Conservation (phyloP, 1,140 invertebrate species). For the Stegodyphus mimosarum region DNA sequence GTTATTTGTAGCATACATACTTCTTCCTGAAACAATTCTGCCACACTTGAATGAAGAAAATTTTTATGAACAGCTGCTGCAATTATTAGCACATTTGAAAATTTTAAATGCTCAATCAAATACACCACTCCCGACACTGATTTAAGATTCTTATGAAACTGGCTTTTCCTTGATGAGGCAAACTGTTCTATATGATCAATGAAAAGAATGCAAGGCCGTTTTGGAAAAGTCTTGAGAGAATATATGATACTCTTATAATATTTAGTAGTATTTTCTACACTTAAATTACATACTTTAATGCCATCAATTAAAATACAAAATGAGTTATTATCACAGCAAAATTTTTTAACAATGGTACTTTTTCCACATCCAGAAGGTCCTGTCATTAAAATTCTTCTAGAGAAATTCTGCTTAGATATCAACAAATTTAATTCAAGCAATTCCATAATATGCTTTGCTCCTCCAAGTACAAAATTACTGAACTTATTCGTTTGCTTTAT, state of each 20-base stretch:
- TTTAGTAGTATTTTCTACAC: not conserved
- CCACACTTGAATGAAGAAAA: not conserved
- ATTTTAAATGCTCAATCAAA: not conserved
- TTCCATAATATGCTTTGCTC: not conserved
- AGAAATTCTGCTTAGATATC: too few relatives aligned
- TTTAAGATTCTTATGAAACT: not conserved
- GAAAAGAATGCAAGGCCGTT: not conserved
- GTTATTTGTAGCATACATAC: too few relatives aligned
- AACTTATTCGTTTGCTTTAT: not conserved
- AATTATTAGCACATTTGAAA: conserved; percentile 33
- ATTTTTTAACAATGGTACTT: conserved; percentile 26
- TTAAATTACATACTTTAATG: not conserved
- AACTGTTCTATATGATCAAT: conserved; percentile 37
- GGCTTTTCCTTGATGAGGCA: not conserved
- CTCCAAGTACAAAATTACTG: not conserved
- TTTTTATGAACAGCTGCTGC: not conserved
- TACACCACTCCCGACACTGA: not conserved
- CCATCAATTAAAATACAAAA: conserved; percentile 22
- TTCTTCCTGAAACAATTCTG: conserved; percentile 12
- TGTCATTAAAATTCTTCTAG: conserved; percentile 12
- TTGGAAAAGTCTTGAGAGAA: not conserved
- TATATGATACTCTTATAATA: not conserved
- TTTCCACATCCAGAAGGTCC: conserved; percentile 38
- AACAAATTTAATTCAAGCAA: not conserved
- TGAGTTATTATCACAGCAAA: conserved; percentile 5